Conservation (phyloP, 2,113 vertebrate genomes). For the Odocoileus virginianus region DNA sequence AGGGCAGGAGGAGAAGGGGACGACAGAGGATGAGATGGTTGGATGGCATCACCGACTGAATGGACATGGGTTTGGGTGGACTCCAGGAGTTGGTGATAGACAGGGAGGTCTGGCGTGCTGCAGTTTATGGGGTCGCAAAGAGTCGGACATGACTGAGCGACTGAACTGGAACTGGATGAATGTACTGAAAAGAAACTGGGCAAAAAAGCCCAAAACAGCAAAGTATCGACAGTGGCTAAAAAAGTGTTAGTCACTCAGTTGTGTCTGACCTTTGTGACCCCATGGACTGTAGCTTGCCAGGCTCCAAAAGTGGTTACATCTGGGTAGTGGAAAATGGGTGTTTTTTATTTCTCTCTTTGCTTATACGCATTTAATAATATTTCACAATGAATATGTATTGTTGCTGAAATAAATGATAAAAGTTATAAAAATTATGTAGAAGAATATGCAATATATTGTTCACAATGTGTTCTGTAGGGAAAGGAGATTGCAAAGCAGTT, state of each 20-base stretch:
- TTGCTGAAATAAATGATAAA: constrained; percentile 16
- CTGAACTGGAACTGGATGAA: neutral
- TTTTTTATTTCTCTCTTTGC: constrained; percentile 32
- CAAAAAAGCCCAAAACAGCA: neutral
- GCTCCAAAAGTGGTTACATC: neutral
- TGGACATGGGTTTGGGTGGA: neutral
- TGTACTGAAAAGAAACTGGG: neutral
- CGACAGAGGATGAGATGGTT: neutral
- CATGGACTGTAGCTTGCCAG: neutral
- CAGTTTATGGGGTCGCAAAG: neutral
- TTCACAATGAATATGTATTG: constrained; percentile 33
- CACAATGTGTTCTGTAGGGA: neutral
- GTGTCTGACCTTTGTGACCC: neutral
- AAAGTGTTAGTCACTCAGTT: neutral
- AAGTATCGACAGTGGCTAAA: neutral
- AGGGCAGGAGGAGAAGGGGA: neutral
- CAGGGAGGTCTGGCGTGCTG: neutral
- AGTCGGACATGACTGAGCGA: neutral
- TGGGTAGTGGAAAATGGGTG: constrained; percentile 10
- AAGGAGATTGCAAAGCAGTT: constrained; percentile 36
- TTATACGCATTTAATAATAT: constrained; percentile 36
- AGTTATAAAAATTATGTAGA: constrained; percentile 29
- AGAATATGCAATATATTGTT: constrained; percentile 31
- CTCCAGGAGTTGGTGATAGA: neutral
- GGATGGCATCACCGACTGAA: neutral